Evolutionary conservation across 2,797 vertebrate species (phyloP), one percentile per base, ranked within the genome.

Genomic region (Champsocephalus esox): DNA sequence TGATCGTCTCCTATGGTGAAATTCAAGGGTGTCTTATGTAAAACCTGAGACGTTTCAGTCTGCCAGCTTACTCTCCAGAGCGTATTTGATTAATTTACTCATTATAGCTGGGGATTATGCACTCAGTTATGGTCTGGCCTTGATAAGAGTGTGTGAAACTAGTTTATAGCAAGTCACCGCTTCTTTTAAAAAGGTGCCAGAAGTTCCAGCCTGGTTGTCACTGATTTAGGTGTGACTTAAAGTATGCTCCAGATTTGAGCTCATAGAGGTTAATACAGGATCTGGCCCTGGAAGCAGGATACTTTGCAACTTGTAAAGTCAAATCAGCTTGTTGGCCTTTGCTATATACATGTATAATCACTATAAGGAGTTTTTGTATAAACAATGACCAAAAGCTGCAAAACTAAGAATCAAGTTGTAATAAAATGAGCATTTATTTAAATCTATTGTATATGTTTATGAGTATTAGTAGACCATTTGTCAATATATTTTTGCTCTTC

Each of bases 41-140:
- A 73, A 81, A 80, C 50, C 21, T 57, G 43, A 70, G 66, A 65
- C 34, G 28, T 56, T 66, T 67, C 17, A 51, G 57, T 80, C 78
- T 6, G 32, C 55, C 64, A 58, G 55, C 34, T 54, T 58, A 1
- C 67, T 69, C 51, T 73, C 34, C n/a, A 9, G 71, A 67, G 49
- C 28, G 0, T 62, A 45, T 82, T 88, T 74, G 74, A 73, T 67
- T 79, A 71, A 82, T 59, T 57, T 72, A 16, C 55, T 72, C 51
- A 69, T 83, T 75, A 82, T 54, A 66, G 69, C 54, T 32, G 3
- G 57, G 77, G 56, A 75, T 80, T 77, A 70, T 72, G 66, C 62
- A 24, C 80, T 68, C 61, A 32, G 52, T 64, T 72, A 67, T 70
- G 66, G 56, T 59, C 73, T 48, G 56, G 63, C 60, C 60, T 67